These are phyloP conservation scores for Eublepharis macularius DNA, from an alignment of 2,113 vertebrate genomes.

Conservation along the genomic window DNA sequence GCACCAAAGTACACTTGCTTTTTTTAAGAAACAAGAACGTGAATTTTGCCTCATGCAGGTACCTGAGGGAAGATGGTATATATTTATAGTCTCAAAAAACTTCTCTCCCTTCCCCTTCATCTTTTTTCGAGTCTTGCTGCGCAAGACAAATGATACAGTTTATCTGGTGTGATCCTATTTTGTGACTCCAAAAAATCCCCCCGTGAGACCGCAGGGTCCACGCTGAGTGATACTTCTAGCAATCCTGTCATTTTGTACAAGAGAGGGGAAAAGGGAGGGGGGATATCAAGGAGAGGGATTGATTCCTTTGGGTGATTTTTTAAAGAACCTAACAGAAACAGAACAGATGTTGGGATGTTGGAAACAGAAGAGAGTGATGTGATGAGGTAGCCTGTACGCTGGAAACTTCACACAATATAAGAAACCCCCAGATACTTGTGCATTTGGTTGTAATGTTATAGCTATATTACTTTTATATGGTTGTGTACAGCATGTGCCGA, in stretches of 20 bases:
- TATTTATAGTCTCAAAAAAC: neutral
- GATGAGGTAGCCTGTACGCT: neutral
- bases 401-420: fast-evolving
- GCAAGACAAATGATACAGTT: constrained; percentile 29
- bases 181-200: constrained; percentile 50
- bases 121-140: neutral
- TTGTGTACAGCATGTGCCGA: neutral
- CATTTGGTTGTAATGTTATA: neutral
- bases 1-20: neutral
- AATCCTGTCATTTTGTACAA: constrained; percentile 3
- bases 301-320: neutral
- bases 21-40: neutral
- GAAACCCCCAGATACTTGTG: neutral
- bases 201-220: constrained; percentile 19
- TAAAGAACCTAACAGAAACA: constrained; percentile 16
- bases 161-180: constrained; percentile 19
- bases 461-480: neutral
- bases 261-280: constrained; percentile 17
- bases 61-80: too few relatives aligned
- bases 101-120: neutral
- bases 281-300: neutral
- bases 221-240: constrained; percentile 5
- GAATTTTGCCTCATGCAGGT: neutral
- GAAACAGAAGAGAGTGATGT: neutral
- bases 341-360: fast-evolving